Evolutionary conservation across 2,113 vertebrate genomes (phyloP), one percentile per base, ranked within the genome.

Genomic region (Corynorhinus townsendii): DNA sequence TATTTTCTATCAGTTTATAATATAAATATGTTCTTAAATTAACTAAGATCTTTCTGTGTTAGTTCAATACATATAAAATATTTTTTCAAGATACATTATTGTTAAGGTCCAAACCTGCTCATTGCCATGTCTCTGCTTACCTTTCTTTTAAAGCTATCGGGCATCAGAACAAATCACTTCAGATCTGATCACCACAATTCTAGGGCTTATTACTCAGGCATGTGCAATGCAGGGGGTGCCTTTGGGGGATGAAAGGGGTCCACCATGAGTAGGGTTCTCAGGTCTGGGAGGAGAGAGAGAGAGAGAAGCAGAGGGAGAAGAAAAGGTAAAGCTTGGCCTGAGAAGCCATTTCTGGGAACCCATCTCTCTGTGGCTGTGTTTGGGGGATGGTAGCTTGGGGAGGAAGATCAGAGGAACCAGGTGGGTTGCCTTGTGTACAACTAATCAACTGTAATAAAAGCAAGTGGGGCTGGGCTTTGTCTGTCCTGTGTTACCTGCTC

Each of bases 11-110:
- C 79, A 56, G 19, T 80, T 45, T 79, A 79, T 38, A 84, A 49
- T 33, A 89, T 90, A 91, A 84, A 96, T 87, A 45, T 75, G 56
- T 43, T 96, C 73, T 95, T 89, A 4, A 56, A 88, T 95, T 91
- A 88, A 84, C 26, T 22, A 33, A 76, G 7, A 62, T 88, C 11
- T 86, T 79, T 89, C 35, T 73, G 38, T 86, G 59, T 68, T 38
- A 69, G 24, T 73, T 97, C 66, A 93, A 84, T 84, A 9, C 0
- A 19, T n/a, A 80, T 30, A 28, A 72, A 81, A 28, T 90, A 89
- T 90, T 94, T 95, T 93, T 89, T 72, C 56, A 22, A 96, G 69
- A 47, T 3, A 0, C 38, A 3, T 80, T 95, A 76, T 66, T 19
- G 17, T 56, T 72, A 85, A 89, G 4, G 15, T 68, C 3, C 1